Evolutionary conservation across 2,113 vertebrate genomes (phyloP), one percentile per base, ranked within the genome.

Genomic region (Cinclus cinclus): DNA sequence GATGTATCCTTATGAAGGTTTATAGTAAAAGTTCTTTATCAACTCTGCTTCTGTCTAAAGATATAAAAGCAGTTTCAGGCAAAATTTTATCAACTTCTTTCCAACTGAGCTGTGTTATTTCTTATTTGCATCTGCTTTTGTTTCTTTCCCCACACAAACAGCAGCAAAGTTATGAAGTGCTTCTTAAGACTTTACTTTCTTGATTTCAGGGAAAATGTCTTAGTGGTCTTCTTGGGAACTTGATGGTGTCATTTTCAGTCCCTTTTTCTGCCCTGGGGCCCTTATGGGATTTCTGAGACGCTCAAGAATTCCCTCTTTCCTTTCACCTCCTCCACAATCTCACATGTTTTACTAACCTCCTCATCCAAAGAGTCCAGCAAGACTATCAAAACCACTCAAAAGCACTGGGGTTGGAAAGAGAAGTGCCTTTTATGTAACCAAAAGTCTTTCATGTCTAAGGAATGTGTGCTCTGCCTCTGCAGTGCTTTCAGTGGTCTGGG

Each of bases 191-290:
- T 8, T 44, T 70, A 4, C 63, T 80, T 89, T 87, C 69, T 55
- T 84, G 9, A 88, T 77, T 96, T 93, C 56, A 89, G 41, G 17
- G 55, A 81, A 90, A 85, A 95, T 52, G 15, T 77, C 76, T 73
- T n/a, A 56, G 50, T 28, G n/a, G 41, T 78, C 58, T 83, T 79
- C 44, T 78, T 19, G 19, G 12, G 20, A 95, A 84, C 21, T 56
- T 90, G 15, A 30, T 41, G 30, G 37, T 53, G 23, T 8, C 7
- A 64, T 65, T 92, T 62, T 52, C 44, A 89, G 37, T 44, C 37
- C 27, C 13, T 30, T 52, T 87, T 87, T 82, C 49, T 71, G 30
- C 19, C 35, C 19, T 41, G 13, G 13, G 33, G 25, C 19, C 23
- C 8, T 71, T 41, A 50, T 4, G 44, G 35, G 25, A 50, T 90